These are phyloP conservation scores for Clostera curtula DNA, from an alignment of 2,888 invertebrate species.

Conservation along the genomic window DNA sequence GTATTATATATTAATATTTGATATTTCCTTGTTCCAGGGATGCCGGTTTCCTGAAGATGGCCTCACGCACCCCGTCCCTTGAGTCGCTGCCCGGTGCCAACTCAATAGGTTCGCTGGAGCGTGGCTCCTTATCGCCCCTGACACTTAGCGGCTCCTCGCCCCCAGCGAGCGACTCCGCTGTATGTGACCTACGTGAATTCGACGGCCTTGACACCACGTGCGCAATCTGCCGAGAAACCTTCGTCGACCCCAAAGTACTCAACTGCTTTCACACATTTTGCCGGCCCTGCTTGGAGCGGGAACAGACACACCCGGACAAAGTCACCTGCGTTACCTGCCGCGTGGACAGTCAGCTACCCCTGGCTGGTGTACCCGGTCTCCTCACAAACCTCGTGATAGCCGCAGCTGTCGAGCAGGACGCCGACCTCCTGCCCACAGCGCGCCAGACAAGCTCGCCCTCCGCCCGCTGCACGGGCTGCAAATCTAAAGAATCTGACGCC, in stretches of 20 bases:
- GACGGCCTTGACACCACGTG: conserved; percentile 78
- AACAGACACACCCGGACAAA: conserved; percentile 79
- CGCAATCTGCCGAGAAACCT: conserved; percentile 84
- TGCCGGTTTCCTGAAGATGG: conserved; percentile 94
- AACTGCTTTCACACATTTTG: conserved; percentile 91
- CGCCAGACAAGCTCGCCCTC: conserved; percentile 65
- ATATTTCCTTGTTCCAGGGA: conserved; percentile 79
- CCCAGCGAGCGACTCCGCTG: conserved; percentile 88
- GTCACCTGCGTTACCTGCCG: conserved; percentile 83
- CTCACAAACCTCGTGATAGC: conserved; percentile 78
- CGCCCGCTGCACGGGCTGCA: conserved; percentile 95
- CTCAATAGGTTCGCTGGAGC: conserved; percentile 92
- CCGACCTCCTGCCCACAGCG: conserved; percentile 61
- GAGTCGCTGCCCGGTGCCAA: conserved; percentile 94
- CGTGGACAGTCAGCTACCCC: conserved; percentile 66
- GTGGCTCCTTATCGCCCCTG: conserved; percentile 86
- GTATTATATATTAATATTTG: conserved; percentile 14
- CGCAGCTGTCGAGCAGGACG: conserved; percentile 73
- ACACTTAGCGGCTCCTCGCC: conserved; percentile 92
- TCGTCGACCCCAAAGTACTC: conserved; percentile 82
- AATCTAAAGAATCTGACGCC: conserved; percentile 94
- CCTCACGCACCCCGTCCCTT: conserved; percentile 93
- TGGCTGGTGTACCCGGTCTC: conserved; percentile 78
- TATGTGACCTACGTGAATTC: conserved; percentile 81
- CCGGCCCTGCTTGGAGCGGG: conserved; percentile 86